These are phyloP conservation scores for Delia radicum DNA, from an alignment of 1,140 invertebrate species.

Conservation along the genomic window DNA sequence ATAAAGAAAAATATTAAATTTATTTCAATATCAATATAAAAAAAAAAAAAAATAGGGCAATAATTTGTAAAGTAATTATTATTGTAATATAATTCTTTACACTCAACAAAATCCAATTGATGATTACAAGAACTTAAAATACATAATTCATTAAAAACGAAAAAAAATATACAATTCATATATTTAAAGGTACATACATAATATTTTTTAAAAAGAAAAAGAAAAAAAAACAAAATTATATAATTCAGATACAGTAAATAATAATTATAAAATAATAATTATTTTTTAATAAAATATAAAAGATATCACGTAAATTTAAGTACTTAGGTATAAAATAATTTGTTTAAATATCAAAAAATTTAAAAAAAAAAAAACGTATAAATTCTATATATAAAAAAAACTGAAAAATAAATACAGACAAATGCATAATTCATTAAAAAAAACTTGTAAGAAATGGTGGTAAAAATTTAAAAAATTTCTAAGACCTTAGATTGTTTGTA, in stretches of 20 bases:
- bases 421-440: not conserved
- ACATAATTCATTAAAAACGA: not conserved
- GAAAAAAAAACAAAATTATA: not conserved
- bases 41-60: not conserved
- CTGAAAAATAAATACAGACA: not conserved
- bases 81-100: not conserved
- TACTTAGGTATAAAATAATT: not conserved
- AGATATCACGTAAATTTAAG: not conserved
- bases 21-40: not conserved
- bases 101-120: not conserved
- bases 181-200: not conserved
- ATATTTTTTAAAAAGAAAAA: not conserved
- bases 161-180: not conserved
- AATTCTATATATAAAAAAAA: not conserved
- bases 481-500: not conserved
- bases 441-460: not conserved
- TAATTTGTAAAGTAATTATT: conserved; percentile 5
- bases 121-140: not conserved
- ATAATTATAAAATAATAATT: not conserved
- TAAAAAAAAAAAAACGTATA: not conserved
- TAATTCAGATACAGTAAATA: not conserved
- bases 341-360: not conserved
- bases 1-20: not conserved
- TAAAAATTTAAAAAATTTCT: not conserved
- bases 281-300: too few relatives aligned